Percentiles rank a stretch among this genome's conserved stretches.
These are phyloP conservation scores for Leuciscus waleckii DNA, from an alignment of 2,797 vertebrate species.

Conservation along the genomic window DNA sequence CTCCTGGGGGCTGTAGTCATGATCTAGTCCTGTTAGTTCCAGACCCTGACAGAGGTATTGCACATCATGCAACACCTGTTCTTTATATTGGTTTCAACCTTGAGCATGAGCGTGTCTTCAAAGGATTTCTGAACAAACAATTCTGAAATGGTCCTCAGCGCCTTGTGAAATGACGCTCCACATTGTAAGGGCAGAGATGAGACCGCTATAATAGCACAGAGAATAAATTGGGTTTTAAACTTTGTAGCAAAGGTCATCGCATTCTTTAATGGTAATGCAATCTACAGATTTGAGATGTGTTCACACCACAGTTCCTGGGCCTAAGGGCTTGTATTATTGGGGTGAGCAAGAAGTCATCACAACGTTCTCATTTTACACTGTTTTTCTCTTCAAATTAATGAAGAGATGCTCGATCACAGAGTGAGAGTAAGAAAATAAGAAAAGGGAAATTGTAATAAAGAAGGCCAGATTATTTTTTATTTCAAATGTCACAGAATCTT, in stretches of 20 bases:
- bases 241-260: conserved; percentile 15
- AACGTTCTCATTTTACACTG: conserved; percentile 5
- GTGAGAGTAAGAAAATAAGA: not conserved
- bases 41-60: conserved; percentile 37
- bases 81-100: conserved; percentile 38
- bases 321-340: conserved; percentile 20
- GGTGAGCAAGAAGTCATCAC: conserved; percentile 27
- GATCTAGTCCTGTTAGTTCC: conserved; percentile 51
- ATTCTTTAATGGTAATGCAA: conserved; percentile 30
- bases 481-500: not conserved
- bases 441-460: not conserved
- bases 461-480: not conserved
- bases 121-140: conserved; percentile 43
- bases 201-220: conserved; percentile 4
- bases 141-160: conserved; percentile 16
- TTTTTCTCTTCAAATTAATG: conserved; percentile 37
- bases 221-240: conserved; percentile 27
- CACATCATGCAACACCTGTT: conserved; percentile 31
- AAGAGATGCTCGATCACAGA: conserved; percentile 17
- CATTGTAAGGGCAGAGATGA: not conserved
- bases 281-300: conserved; percentile 24
- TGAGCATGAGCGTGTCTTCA: conserved; percentile 22
- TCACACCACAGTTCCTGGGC: conserved; percentile 19
- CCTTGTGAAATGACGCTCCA: not conserved
- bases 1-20: conserved; percentile 28